Base-by-base conservation (phyloP, 2,888 invertebrate species). In the Hyppa rectilinea region DNA sequence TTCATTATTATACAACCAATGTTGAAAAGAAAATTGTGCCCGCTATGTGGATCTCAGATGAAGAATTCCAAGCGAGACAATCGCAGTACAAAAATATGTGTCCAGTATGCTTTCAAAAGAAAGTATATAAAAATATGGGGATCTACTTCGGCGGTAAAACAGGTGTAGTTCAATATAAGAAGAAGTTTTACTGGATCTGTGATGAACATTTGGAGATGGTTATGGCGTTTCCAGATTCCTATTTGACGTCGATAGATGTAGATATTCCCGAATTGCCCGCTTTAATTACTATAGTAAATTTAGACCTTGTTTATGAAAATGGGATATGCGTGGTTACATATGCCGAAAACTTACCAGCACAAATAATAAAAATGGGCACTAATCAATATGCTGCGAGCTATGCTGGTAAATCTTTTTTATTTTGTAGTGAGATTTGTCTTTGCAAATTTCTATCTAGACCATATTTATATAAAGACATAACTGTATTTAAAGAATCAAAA, bases 241-340 rank as follows among this genome's bases (percentile, higher is more conserved):
- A 93, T 86, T 87, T 97, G 26, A 60, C 38, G 4, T 50, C 79
- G 77, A 56, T 58, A 34, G 73, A 84, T 20, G 64, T 92, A 26
- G 61, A 74, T 43, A 87, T 97, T 40, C 97, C 97, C 0, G 91
- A 96, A 86, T 87, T 96, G 36, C 97, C 97, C 0, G 91, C 94
- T 64, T 88, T 94, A 59, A 88, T 96, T 1, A 91, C 93, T 68
- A 91, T 91, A 20, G 88, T 96, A 36, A 91, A 94, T 85, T 74
- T 83, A n/a, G 81, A 82, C 31, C 89, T 91, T 63, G 88, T 96
- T 43, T 95, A 96, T 76, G 96, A 96, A 88, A 91, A 95, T 72
- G 97, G 97, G 1, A 89, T 95, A 71, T 97, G 97, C 86, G 92
- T 97, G 36, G 97, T 97, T 0, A 96, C 97, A 38, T 97, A 97